A percentile compares a stretch with the other conserved stretches of the same genome.
phyloP scores from a whole-genome alignment of 2,888 invertebrate species.

The Drosophila quasianomalipes region DNA sequence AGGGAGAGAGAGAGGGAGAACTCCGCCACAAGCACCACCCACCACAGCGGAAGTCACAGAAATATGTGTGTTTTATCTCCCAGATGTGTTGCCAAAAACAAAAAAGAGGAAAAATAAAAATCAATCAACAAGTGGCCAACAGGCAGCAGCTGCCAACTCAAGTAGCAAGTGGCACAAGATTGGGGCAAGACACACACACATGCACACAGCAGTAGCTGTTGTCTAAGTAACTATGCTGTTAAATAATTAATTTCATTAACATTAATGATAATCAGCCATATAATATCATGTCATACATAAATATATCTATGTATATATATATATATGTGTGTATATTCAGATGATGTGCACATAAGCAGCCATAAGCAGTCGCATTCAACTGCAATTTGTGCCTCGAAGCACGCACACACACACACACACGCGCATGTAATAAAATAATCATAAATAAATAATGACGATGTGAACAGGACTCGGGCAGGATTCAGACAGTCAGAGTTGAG shows the following conservation, averaged over 20 bases:
- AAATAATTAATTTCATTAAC: conserved; percentile 78
- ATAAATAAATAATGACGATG: conserved; percentile 80
- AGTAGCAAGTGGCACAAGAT: not conserved
- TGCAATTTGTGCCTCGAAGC: conserved; percentile 50
- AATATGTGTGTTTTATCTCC: not conserved
- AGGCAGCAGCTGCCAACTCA: conserved; percentile 33
- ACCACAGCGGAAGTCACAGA: conserved; percentile 38
- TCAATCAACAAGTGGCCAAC: conserved; percentile 76
- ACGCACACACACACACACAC: conserved; percentile 43
- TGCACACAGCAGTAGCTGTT: conserved; percentile 2
- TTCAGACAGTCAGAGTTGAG: conserved; percentile 12
- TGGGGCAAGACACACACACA: conserved; percentile 6
- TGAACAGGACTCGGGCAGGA: conserved; percentile 46
- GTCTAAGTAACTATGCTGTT: conserved; percentile 19
- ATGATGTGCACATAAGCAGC: conserved; percentile 28
- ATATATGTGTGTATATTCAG: not conserved
- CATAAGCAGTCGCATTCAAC: conserved; percentile 45
- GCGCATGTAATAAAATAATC: conserved; percentile 78
- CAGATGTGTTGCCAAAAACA: conserved; percentile 21
- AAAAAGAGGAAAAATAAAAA: conserved; percentile 54
- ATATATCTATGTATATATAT: not conserved
- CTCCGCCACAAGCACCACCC: not conserved
- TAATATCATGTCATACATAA: conserved; percentile 5
- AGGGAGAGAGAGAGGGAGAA: not conserved
- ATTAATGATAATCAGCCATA: conserved; percentile 54